Evolutionary conservation across 2,888 invertebrate genomes (phyloP).

Genomic region (Keiferia lycopersicella): DNA sequence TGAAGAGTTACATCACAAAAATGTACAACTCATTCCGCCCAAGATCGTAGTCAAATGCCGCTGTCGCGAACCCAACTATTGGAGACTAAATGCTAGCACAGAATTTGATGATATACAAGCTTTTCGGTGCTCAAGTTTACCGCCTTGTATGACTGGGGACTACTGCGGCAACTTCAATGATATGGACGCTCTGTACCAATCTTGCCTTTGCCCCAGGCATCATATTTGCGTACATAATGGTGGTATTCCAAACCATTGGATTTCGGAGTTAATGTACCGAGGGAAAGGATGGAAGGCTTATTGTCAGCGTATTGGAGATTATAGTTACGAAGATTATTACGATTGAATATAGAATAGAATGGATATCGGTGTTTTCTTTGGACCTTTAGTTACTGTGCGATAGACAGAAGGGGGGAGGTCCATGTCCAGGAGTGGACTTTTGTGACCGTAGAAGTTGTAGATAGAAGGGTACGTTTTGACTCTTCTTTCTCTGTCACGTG

Average conservation of each 20-base stretch:
- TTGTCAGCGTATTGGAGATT: conserved; percentile 65
- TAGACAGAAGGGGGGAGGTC: too few species aligned
- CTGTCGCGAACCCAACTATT: conserved; percentile 76
- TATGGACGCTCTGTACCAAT: conserved; percentile 82
- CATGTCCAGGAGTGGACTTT: too few species aligned
- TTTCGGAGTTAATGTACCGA: conserved; percentile 79
- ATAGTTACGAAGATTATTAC: conserved; percentile 59
- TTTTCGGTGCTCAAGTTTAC: conserved; percentile 76
- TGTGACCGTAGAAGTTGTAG: too few species aligned
- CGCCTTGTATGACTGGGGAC: conserved; percentile 76
- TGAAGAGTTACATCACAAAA: conserved; percentile 63
- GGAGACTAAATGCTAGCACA: conserved; percentile 61
- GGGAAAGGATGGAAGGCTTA: conserved; percentile 81
- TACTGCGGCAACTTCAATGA: conserved; percentile 84
- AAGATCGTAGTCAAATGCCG: conserved; percentile 72
- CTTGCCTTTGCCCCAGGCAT: conserved; percentile 82
- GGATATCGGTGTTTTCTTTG: neutral
- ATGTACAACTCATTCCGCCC: conserved; percentile 64
- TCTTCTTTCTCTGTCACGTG: too few species aligned
- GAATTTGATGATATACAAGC: conserved; percentile 41
- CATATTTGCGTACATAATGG: conserved; percentile 81
- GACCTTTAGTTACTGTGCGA: too few species aligned
- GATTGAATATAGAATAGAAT: neutral
- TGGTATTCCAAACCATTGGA: conserved; percentile 62
- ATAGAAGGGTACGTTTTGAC: too few species aligned